Evolutionary conservation across 2,113 vertebrate species (phyloP).

Genomic region (Harpagus bidentatus): DNA sequence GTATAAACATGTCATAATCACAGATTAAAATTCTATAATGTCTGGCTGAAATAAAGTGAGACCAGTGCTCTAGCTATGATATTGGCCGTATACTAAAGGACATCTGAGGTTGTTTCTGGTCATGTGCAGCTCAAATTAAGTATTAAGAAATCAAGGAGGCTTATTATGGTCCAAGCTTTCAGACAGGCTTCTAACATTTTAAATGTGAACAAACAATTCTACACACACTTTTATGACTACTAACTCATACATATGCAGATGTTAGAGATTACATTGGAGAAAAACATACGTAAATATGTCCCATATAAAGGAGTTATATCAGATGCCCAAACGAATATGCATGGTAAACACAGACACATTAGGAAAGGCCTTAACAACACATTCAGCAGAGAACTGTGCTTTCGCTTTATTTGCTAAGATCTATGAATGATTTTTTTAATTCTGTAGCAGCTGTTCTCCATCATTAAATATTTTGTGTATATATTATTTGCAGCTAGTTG

Average conservation of each 20-base stretch:
- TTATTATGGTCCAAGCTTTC: neutral
- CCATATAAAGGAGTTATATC: neutral
- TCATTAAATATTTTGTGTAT: neutral
- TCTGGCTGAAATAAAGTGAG: neutral
- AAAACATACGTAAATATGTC: neutral
- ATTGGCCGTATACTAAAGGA: neutral
- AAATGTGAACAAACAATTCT: neutral
- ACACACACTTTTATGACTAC: neutral
- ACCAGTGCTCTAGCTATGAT: neutral
- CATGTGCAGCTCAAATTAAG: neutral
- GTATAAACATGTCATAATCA: neutral
- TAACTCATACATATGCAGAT: neutral
- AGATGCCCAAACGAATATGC: neutral
- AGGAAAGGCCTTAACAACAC: conserved; percentile 2
- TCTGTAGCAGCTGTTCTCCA: conserved; percentile 3
- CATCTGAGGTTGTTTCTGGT: neutral
- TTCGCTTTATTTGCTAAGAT: neutral
- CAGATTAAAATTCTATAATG: neutral
- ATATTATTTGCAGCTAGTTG: neutral
- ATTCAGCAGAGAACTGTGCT: neutral
- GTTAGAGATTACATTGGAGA: neutral
- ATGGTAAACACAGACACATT: conserved; percentile 49
- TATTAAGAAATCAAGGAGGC: neutral
- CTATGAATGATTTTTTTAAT: neutral
- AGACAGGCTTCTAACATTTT: neutral